Evolutionary conservation across 2,888 invertebrate species (phyloP).

Genomic region (Neocrepidodera transversa): DNA sequence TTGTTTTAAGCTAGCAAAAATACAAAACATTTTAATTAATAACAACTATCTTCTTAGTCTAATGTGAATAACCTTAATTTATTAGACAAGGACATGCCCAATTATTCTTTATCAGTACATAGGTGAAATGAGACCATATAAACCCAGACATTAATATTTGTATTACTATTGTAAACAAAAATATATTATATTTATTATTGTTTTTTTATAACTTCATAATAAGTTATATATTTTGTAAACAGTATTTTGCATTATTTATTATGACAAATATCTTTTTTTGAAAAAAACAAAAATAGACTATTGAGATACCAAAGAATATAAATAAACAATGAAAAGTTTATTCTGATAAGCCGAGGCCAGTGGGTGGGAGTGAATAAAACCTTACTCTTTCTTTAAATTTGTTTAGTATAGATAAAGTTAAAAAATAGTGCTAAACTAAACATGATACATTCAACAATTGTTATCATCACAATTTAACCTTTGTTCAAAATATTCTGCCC

Average conservation of each 20-base stretch:
- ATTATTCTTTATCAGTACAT: too few relatives aligned
- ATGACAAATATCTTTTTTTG: not conserved
- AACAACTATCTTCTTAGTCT: not conserved
- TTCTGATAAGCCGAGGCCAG: not conserved
- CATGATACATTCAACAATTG: too few relatives aligned
- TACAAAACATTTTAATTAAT: not conserved
- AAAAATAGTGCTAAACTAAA: not conserved
- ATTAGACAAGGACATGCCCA: too few relatives aligned
- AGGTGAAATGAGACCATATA: too few relatives aligned
- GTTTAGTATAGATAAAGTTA: constrained; percentile 2
- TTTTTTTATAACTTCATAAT: too few relatives aligned
- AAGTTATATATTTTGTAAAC: too few relatives aligned
- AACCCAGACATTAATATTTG: too few relatives aligned
- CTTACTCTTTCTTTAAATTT: not conserved
- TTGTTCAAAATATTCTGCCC: too few relatives aligned
- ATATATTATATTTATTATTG: too few relatives aligned
- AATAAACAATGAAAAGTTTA: not conserved
- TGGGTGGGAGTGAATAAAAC: constrained; percentile 1
- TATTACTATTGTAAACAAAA: too few relatives aligned
- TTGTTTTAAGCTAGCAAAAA: not conserved
- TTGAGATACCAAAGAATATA: not conserved
- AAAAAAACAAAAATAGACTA: not conserved
- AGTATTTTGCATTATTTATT: too few relatives aligned
- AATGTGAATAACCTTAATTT: constrained; percentile 1
- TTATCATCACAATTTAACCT: too few relatives aligned